Percentiles rank a stretch among this genome's conserved stretches.
phyloP scores from a whole-genome alignment of 2,888 invertebrate species.

The Ectemnius lituratus region DNA sequence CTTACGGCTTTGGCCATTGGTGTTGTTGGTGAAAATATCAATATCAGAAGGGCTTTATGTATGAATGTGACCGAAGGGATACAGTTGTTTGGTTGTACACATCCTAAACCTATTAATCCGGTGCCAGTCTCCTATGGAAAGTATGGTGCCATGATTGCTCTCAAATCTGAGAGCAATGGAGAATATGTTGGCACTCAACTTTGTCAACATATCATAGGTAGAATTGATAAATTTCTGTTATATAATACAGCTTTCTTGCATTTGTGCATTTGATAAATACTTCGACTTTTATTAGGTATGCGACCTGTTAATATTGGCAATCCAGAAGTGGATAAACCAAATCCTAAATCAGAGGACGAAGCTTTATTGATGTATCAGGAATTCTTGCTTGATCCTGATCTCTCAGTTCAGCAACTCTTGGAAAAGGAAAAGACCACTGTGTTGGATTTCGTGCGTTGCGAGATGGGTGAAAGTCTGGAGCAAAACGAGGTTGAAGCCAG shows the following conservation, averaged over 20 bases:
- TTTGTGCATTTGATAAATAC: background rate
- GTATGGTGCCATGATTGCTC: conserved; percentile 91
- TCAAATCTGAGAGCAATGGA: conserved; percentile 79
- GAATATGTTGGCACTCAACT: conserved; percentile 84
- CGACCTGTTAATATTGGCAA: conserved; percentile 88
- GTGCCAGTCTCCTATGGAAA: conserved; percentile 85
- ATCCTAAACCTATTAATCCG: conserved; percentile 83
- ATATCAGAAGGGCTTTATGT: conserved; percentile 87
- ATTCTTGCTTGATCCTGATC: conserved; percentile 88
- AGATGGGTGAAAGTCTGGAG: conserved; percentile 86
- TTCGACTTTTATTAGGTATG: conserved; percentile 80
- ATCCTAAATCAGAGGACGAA: conserved; percentile 86
- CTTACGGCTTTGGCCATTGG: conserved; percentile 92
- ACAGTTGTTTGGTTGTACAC: conserved; percentile 86
- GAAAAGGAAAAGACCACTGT: conserved; percentile 83
- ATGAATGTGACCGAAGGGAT: conserved; percentile 82
- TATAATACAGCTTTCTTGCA: background rate
- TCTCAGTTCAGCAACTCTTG: conserved; percentile 86
- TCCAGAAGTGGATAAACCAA: conserved; percentile 81
- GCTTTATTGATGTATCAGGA: conserved; percentile 91
- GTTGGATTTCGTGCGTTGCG: conserved; percentile 91
- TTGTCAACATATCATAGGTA: conserved; percentile 94
- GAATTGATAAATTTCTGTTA: conserved; percentile 51
- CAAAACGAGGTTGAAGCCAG: conserved; percentile 79
- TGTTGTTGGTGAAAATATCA: conserved; percentile 93